Conservation (phyloP, 2,888 invertebrate genomes). For the Lumbricus terrestris region DNA sequence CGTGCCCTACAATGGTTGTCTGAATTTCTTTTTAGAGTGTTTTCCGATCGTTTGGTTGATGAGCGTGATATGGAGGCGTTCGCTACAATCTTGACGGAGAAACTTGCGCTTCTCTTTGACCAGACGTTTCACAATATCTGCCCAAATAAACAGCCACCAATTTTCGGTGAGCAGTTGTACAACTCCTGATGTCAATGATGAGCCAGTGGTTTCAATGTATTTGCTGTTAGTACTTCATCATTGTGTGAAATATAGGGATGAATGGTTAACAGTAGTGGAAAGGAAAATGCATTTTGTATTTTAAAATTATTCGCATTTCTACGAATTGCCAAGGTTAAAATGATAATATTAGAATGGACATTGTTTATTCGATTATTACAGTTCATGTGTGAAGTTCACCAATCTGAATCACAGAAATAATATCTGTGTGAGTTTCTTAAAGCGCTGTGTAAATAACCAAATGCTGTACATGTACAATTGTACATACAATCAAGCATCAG, state of each 20-base stretch:
- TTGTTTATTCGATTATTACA: no score
- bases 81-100: constrained; percentile 69
- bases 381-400: no score
- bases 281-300: not conserved
- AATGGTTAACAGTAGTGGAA: not conserved
- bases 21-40: constrained; percentile 67
- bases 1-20: no score
- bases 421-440: no score
- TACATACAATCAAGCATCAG: no score
- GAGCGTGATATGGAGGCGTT: constrained; percentile 79
- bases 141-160: constrained; percentile 70
- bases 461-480: no score
- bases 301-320: not conserved
- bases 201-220: no score
- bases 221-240: not conserved
- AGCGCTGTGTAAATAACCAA: no score
- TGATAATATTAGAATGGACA: no score
- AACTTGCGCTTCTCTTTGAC: constrained; percentile 78
- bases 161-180: constrained; percentile 58
- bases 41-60: constrained; percentile 78
- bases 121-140: constrained; percentile 77
- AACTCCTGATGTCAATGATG: not conserved
- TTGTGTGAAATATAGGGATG: not conserved
- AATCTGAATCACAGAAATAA: no score
- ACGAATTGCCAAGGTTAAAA: no score